Evolutionary conservation across 2,888 invertebrate genomes (phyloP), one percentile per base, ranked within the genome.

Genomic region (Tachina lurida): DNA sequence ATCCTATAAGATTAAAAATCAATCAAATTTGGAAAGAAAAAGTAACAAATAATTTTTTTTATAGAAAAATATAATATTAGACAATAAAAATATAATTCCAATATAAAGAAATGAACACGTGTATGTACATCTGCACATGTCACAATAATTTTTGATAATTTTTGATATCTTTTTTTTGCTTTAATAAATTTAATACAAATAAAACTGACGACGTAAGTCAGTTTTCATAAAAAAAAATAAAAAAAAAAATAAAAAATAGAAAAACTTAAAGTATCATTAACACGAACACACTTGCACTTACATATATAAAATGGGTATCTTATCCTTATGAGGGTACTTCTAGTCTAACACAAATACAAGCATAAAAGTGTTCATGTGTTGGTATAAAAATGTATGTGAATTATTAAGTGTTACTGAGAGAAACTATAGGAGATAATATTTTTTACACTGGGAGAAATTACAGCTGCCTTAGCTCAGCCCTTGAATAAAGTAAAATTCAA

Each of bases 241-340:
- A 15, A 39, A 52, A 15, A 19, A 10, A 41, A 56, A 17, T n/a
- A 49, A 13, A n/a, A 49, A 49, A n/a, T 13, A n/a, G 49, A 17
- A 54, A 19, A 74, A 19, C n/a, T 60, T 77, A 22, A 60, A 68
- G 77, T 68, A 60, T 22, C 63, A 75, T 43, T 43, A 52, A 10
- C 52, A 41, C 19, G 10, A 49, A 70, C n/a, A 62, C 8, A 17
- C n/a, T n/a, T 62, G n/a, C 39, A 62, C 10, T 41, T 31, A 60
- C 7, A 60, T 9, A 9, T 39, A 60, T n/a, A 39, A 13, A 47
- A 47, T 47, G 47, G 1, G 13, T 47, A 47, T 47, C 47, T 47
- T 13, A 47, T 47, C 10, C 47, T 8, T 47, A 13, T 47, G 47
- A 31, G 31, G 4, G 3, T 31, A 31, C 31, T 31, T 31, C 3